phyloP scores from a whole-genome alignment of 2,797 vertebrate genomes.

The Labroides dimidiatus region DNA sequence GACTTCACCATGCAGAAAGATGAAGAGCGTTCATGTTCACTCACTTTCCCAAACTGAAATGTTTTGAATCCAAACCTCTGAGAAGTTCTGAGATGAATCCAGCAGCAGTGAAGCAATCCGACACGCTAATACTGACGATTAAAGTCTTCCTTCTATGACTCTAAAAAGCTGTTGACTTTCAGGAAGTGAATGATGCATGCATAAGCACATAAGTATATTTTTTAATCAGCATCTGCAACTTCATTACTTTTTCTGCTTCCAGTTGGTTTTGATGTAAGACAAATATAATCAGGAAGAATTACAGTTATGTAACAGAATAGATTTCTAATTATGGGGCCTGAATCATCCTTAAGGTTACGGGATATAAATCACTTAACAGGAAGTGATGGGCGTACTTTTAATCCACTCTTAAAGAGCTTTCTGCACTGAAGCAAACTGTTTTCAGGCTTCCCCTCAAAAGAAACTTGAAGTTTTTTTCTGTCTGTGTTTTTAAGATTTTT shows the following conservation, averaged over 20 bases:
- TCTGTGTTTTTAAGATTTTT: background rate
- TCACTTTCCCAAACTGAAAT: too few species aligned
- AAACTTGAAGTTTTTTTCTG: background rate
- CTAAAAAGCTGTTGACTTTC: slow-evolving; percentile 38
- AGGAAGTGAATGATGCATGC: slow-evolving; percentile 52
- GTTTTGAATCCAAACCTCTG: too few species aligned
- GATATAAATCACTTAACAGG: background rate
- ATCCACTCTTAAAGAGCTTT: too few species aligned
- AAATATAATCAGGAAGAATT: slow-evolving; percentile 37
- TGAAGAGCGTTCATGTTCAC: too few species aligned
- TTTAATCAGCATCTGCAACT: slow-evolving; percentile 59
- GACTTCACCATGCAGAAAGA: too few species aligned
- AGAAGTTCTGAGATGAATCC: too few species aligned
- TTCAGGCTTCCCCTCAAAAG: background rate
- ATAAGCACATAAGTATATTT: slow-evolving; percentile 50
- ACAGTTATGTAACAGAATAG: slow-evolving; percentile 16
- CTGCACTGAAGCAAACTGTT: background rate
- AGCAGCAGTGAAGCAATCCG: background rate
- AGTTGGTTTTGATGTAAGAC: slow-evolving; percentile 38
- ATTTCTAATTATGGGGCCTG: slow-evolving; percentile 30
- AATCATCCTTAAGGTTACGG: slow-evolving; percentile 22
- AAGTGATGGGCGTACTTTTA: too few species aligned
- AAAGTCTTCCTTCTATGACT: slow-evolving; percentile 32
- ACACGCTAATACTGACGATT: slow-evolving; percentile 11
- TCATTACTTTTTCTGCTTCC: slow-evolving; percentile 35